phyloP scores from a whole-genome alignment of 2,113 vertebrate species.

The Panthera uncia region DNA sequence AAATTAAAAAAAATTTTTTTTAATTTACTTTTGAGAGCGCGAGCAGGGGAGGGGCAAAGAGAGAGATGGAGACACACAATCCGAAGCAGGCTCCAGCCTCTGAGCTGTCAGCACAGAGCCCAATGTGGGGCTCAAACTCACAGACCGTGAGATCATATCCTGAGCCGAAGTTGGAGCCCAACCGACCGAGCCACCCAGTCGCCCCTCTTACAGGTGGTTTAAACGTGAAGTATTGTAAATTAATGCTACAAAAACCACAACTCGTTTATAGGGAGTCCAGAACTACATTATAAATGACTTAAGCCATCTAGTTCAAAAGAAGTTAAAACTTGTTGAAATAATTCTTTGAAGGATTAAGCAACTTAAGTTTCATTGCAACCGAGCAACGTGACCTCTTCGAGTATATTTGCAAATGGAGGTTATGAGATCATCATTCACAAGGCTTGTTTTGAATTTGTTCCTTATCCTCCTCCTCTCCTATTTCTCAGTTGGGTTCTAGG shows the following conservation, averaged over 20 bases:
- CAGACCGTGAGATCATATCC: no score
- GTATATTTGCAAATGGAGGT: background rate
- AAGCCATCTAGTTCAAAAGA: constrained; percentile 6
- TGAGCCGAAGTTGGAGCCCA: no score
- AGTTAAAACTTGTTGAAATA: constrained; percentile 13
- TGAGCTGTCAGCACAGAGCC: no score
- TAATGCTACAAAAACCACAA: background rate
- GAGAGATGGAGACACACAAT: no score
- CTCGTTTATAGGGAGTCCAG: background rate
- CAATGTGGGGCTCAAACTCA: no score
- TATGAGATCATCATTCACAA: background rate
- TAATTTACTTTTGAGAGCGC: no score
- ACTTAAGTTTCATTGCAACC: background rate
- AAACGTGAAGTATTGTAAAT: constrained; percentile 5
- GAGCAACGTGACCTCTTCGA: background rate
- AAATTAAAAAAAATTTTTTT: background rate
- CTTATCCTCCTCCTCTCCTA: background rate
- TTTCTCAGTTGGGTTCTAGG: background rate
- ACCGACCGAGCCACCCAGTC: no score
- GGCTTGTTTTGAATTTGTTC: background rate
- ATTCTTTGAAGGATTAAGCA: constrained; percentile 40
- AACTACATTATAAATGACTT: background rate
- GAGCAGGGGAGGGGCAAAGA: no score
- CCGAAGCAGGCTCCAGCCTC: no score
- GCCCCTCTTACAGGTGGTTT: background rate